Evolutionary conservation across 1,140 invertebrate species (phyloP), one percentile per base, ranked within the genome.

Genomic region (Venustaconcha ellipsiformis): DNA sequence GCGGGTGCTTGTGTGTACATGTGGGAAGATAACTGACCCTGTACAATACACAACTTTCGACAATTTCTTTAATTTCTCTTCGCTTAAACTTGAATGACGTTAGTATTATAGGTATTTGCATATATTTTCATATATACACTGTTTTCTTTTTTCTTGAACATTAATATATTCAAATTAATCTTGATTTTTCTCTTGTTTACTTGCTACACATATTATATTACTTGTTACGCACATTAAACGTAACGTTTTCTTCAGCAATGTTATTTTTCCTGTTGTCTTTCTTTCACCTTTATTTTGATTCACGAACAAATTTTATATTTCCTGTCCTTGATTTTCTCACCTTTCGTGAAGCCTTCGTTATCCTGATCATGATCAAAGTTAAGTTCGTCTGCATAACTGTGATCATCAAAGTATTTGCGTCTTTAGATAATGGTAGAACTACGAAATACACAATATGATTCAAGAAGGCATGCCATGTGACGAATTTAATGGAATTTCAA

Each of bases 351-450:
- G 23, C 79, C 81, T 14, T 84, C 82, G 48, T 84, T 84, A 70
- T 84, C 82, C 60, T 79, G 78, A 66, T 80, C 82, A 48, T 79
- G 79, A 76, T 84, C 82, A 58, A 82, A 84, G 56, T 76, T 75
- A 71, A 80, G 82, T 12, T 82, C 80, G 56, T 82, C 80, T 18
- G 60, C 68, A 57, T 83, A 80, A 67, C 80, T 80, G 67, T 75
- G 59, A 20, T 82, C 78, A 56, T 80, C 82, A 70, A 55, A 78
- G 79, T 56, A 84, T 72, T 58, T 72, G 73, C 15, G 67, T 63
- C 72, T 82, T 77, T 23, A 84, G 70, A 63, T 72, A 84, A 14
- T 76, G 67, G 30, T 82, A 74, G 17, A 84, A 66, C 80, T 84
- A 71, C 26, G 59, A 66, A 67, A 64, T 48, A 58, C 56, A 70